Evolutionary conservation across 2,797 vertebrate species (phyloP), one percentile per base, ranked within the genome.

Genomic region (Leptodactylus fallax): DNA sequence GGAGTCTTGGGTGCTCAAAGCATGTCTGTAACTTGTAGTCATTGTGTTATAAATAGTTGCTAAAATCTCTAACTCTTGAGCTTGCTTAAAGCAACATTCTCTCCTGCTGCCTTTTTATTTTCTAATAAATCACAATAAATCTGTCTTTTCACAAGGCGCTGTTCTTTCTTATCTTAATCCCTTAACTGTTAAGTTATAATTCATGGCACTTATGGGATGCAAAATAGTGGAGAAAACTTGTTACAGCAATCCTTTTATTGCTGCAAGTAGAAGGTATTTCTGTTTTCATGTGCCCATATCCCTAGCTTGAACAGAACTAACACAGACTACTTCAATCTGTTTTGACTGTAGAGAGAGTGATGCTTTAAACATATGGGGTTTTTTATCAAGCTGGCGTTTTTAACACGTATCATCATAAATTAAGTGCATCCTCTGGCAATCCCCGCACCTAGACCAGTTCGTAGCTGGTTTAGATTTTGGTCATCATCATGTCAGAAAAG

Each of bases 91-190:
- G 74, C 17, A 86, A 74, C 60, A 67, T 81, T 80, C 19, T 60
- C 51, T 76, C 21, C 65, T 47, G 36, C 56, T 60, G 60, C n/a
- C 47, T 72, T 76, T 81, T 74, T 74, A 84, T 60, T 84, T 74
- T 74, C 7, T 55, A 56, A 81, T 87, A 67, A 72, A 87, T 87
- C 85, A 81, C 47, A 27, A 81, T 60, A 81, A 71, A 81, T 36
- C 74, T 71, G 77, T 86, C 78, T 74, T 3, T 81, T 87, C 69
- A 81, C 67, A 81, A 49, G 63, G 85, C 51, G 72, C 25, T 80
- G 63, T 58, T 86, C 55, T 53, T 80, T 60, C 85, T 87, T 87
- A 87, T 87, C 79, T 81, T 60, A 79, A 69, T 87, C 85, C 65
- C 79, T 61, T 72, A 80, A 80, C 25, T 53, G 67, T 1, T 58